Conservation (phyloP, 1,140 invertebrate species). For the Lamellibrachia luymesi region DNA sequence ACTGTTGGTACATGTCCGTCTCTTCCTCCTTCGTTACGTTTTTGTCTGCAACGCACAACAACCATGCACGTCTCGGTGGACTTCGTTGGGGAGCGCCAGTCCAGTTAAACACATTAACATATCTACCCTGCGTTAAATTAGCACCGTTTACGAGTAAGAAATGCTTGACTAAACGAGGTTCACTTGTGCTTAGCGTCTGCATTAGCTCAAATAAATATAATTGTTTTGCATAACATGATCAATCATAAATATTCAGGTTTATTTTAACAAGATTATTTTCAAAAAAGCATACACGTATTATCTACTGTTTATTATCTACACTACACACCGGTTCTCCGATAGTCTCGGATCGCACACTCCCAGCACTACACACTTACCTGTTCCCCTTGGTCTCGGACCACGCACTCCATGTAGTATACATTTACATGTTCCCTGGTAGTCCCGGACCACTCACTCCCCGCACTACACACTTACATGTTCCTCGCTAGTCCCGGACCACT, state of each 20-base stretch:
- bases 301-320: no score
- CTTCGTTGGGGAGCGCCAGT: constrained; percentile 84
- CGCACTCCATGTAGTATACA: no score
- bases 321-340: no score
- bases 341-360: background rate
- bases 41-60: constrained; percentile 74
- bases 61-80: constrained; percentile 55
- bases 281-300: no score
- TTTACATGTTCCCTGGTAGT: no score
- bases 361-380: background rate
- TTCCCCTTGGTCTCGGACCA: constrained; percentile 17
- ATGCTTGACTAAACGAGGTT: constrained; percentile 67
- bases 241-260: no score
- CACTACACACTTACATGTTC: no score
- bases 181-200: background rate
- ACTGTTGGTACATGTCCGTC: constrained; percentile 64
- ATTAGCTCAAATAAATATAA: background rate
- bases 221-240: no score
- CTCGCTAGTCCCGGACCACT: constrained; percentile 62
- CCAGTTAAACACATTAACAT: constrained; percentile 74
- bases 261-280: no score
- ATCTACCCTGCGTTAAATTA: constrained; percentile 28
- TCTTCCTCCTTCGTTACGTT: constrained; percentile 66
- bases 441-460: no score
- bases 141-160: constrained; percentile 68